Conservation (phyloP, 2,797 vertebrate genomes). For the Betta splendens region DNA sequence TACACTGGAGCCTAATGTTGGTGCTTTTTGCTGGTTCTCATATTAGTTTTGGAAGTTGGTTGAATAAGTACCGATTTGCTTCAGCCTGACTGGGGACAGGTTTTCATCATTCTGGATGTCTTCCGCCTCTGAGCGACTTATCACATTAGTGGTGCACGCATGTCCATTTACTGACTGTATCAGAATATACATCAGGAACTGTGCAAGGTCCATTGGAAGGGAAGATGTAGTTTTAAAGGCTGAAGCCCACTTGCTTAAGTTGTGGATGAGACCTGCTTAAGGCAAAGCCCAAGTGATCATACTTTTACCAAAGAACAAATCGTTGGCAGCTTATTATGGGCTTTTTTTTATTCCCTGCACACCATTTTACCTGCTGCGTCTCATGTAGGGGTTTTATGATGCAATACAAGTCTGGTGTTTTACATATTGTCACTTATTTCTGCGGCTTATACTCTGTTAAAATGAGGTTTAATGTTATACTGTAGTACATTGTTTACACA, state of each 20-base stretch:
- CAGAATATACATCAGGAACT: neutral
- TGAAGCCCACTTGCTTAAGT: conserved; percentile 9
- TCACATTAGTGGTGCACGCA: conserved; percentile 6
- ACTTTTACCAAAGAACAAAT: conserved; percentile 11
- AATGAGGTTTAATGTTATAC: neutral
- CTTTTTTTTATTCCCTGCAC: neutral
- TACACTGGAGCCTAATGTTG: conserved; percentile 55
- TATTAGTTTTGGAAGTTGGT: conserved; percentile 72
- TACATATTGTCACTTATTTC: neutral
- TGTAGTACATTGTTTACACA: neutral
- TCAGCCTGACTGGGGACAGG: conserved; percentile 45
- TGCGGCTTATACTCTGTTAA: neutral
- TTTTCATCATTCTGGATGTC: conserved; percentile 18
- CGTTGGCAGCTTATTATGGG: neutral
- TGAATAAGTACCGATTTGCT: too few relatives aligned
- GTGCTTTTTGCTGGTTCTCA: conserved; percentile 68
- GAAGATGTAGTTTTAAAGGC: neutral
- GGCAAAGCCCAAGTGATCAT: conserved; percentile 3
- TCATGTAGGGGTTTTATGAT: neutral
- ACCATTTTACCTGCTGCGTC: neutral
- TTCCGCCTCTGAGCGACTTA: conserved; percentile 18
- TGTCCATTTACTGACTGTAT: conserved; percentile 23
- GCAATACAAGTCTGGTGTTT: neutral
- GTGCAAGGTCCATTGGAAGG: conserved; percentile 6
- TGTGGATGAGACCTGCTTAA: conserved; percentile 16